Evolutionary conservation across 2,113 vertebrate species (phyloP).

Genomic region (Prietella phreatophila): DNA sequence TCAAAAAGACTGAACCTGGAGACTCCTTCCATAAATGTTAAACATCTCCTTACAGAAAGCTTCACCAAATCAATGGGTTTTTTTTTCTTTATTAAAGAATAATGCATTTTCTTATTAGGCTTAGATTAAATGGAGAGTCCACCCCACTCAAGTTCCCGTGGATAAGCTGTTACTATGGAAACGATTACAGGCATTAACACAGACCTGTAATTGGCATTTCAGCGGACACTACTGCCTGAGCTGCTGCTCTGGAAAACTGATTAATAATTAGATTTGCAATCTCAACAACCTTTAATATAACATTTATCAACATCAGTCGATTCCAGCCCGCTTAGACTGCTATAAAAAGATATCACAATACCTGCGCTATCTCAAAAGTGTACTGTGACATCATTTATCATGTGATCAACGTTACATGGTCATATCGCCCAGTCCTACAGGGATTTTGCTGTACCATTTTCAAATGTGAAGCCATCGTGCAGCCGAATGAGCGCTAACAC

Average conservation of each 20-base stretch:
- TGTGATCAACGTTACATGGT: background rate
- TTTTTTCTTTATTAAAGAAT: too few species aligned
- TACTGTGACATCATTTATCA: background rate
- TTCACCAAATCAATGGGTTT: background rate
- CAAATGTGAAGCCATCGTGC: background rate
- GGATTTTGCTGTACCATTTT: background rate
- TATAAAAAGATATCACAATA: background rate
- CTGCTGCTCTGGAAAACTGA: background rate
- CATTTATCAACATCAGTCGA: background rate
- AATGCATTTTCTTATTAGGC: background rate
- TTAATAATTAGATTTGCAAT: background rate
- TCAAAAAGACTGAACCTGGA: background rate
- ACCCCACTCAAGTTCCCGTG: too few species aligned
- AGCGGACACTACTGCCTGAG: background rate
- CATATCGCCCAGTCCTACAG: background rate
- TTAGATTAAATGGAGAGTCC: background rate
- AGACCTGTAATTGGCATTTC: background rate
- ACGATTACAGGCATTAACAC: background rate
- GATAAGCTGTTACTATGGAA: background rate
- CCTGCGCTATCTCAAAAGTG: background rate
- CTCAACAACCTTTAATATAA: background rate
- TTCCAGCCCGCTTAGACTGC: background rate
- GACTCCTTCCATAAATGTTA: background rate
- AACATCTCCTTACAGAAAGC: background rate
- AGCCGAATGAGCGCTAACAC: slow-evolving; percentile 46